These are phyloP conservation scores for Tenthredo livida DNA, from an alignment of 2,888 invertebrate genomes.

Conservation along the genomic window DNA sequence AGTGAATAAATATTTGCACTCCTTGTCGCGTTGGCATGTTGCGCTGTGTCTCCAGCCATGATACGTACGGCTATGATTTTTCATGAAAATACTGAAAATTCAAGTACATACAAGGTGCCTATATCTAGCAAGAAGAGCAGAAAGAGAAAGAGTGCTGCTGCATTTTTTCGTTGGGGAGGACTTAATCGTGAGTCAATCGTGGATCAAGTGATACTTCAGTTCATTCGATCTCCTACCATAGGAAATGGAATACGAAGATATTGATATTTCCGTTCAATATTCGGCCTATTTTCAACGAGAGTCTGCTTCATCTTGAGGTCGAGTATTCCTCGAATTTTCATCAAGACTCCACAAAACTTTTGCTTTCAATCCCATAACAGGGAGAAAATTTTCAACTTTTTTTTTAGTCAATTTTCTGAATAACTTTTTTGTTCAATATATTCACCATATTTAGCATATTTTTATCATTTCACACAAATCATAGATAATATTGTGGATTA, in stretches of 20 bases:
- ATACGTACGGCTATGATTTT: neutral
- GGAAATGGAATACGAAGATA: slow-evolving; percentile 26
- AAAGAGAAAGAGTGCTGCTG: neutral
- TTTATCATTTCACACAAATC: neutral
- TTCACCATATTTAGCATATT: neutral
- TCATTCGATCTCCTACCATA: slow-evolving; percentile 25
- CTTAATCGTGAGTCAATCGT: slow-evolving; percentile 1
- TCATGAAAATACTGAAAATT: neutral
- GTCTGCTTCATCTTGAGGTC: neutral
- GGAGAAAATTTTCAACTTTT: neutral
- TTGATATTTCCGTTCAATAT: slow-evolving; percentile 9
- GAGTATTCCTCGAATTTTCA: neutral
- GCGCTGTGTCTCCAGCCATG: neutral
- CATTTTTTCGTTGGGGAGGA: neutral
- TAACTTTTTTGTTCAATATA: neutral
- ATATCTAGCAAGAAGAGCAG: neutral
- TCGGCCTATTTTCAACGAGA: neutral
- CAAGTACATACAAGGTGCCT: neutral
- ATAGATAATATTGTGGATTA: neutral
- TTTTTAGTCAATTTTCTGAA: neutral
- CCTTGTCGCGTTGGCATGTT: neutral
- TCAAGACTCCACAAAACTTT: neutral
- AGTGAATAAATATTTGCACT: slow-evolving; percentile 43
- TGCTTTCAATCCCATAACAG: neutral
- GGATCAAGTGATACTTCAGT: slow-evolving; percentile 17